phyloP scores from a whole-genome alignment of 2,888 invertebrate genomes.

The Bibio marci region DNA sequence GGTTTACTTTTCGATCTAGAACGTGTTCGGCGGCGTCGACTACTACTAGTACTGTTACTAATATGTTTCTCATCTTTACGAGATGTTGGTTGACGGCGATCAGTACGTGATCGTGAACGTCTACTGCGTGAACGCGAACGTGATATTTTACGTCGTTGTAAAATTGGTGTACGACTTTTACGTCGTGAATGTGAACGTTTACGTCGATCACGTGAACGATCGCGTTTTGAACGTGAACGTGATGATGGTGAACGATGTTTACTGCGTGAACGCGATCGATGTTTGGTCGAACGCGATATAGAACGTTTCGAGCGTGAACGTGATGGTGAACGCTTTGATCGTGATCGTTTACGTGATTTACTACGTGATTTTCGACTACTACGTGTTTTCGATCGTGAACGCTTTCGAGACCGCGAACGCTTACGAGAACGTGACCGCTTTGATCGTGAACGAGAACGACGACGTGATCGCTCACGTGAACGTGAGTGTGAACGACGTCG shows the following conservation, averaged over 20 bases:
- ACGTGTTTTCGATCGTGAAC: conserved; percentile 31
- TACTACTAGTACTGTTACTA: too few relatives aligned
- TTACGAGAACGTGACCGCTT: conserved; percentile 37
- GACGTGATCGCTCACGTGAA: conserved; percentile 17
- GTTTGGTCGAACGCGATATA: conserved; percentile 16
- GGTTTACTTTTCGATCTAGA: conserved; percentile 27
- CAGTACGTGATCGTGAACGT: conserved; percentile 35
- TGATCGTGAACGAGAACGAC: conserved; percentile 37
- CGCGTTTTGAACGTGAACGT: conserved; percentile 17
- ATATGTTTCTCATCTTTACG: conserved; percentile 32
- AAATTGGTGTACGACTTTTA: neutral
- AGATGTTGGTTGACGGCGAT: conserved; percentile 31
- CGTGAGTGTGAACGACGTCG: conserved; percentile 30
- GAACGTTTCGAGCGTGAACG: neutral
- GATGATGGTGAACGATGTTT: conserved; percentile 13
- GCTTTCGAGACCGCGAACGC: conserved; percentile 44
- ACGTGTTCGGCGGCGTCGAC: conserved; percentile 21
- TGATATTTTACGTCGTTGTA: neutral
- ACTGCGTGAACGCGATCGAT: conserved; percentile 22
- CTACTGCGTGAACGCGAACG: conserved; percentile 17
- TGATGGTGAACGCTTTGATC: conserved; percentile 32
- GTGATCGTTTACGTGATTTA: conserved; percentile 39
- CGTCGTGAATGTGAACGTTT: conserved; percentile 10
- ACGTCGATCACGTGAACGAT: conserved; percentile 16
- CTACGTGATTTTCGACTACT: conserved; percentile 7